These are phyloP conservation scores for Selenia dentaria DNA, from an alignment of 2,888 invertebrate genomes.

Conservation along the genomic window DNA sequence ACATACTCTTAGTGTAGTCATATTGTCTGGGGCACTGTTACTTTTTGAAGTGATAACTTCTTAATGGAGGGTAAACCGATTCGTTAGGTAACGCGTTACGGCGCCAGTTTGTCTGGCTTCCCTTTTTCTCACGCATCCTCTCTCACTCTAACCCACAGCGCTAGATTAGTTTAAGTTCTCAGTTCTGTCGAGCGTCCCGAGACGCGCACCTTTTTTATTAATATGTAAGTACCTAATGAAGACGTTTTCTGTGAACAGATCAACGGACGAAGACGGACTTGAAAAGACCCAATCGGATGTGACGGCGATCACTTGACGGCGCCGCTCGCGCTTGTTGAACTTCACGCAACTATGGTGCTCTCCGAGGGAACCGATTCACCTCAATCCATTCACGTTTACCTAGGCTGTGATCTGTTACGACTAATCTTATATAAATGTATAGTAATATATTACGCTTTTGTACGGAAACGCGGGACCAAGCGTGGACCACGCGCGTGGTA, in stretches of 20 bases:
- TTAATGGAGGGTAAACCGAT: no score
- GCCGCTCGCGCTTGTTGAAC: constrained; percentile 22
- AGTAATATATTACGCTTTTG: constrained; percentile 28
- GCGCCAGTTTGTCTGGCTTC: no score
- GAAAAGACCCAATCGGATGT: constrained; percentile 63
- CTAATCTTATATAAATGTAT: constrained; percentile 50
- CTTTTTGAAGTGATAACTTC: no score
- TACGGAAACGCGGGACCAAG: constrained; percentile 64
- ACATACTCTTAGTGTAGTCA: no score
- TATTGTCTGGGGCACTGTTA: no score
- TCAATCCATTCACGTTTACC: constrained; percentile 57
- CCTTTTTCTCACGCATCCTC: no score
- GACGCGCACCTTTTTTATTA: no score
- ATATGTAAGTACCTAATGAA: no score
- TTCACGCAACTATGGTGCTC: constrained; percentile 29
- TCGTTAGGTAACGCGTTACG: no score
- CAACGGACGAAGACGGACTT: constrained; percentile 74
- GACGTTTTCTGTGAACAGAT: constrained; percentile 42
- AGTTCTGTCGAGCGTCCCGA: no score
- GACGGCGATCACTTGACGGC: constrained; percentile 73
- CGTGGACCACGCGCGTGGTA: constrained; percentile 8
- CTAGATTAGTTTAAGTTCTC: no score
- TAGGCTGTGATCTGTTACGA: constrained; percentile 82
- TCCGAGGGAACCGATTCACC: constrained; percentile 40
- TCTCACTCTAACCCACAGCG: no score